Base-by-base conservation (phyloP, 1,140 invertebrate genomes). In the Drosophila pruinosa region DNA sequence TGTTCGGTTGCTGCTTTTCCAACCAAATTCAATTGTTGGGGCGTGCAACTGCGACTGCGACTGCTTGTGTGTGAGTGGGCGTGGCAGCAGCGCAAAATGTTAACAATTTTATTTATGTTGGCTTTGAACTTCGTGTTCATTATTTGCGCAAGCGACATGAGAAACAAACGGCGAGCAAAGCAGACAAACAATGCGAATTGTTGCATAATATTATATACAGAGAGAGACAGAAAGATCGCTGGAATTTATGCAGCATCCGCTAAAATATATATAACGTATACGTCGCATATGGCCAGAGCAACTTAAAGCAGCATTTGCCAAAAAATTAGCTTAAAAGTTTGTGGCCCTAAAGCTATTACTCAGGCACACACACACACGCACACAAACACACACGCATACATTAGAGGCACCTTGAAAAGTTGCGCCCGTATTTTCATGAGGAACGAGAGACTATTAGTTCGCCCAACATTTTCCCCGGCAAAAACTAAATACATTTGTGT, bases 51-150 rank as follows among this genome's bases (percentile, higher is more conserved):
- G 65, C 61, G 36, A 47, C 26, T 21, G 28, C 19, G 34, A 50
- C 63, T 26, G 22, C 56, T 39, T 24, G 41, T 64, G 47, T 19
- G 39, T 61, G 38, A 21, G 36, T 70, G 72, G 72, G 36, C 61
- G 72, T 62, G 67, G 39, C 22, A 36, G 34, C 43, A 57, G 68
- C 69, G 50, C 26, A 74, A 72, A 85, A 86, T 88, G 83, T 75
- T 86, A 88, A 86, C 82, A 86, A 82, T 88, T 88, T 88, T 88
- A 88, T 88, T 88, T 88, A 82, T 88, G 82, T 88, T 88, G 77
- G 83, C 82, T 88, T 88, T 88, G 82, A 88, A 88, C 82, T 88
- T 78, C 24, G 83, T 65, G 58, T 76, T 86, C 82, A 86, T 86
- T 86, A 86, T 86, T 81, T 81, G 82, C 34, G 17, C 36, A 43